phyloP scores from a whole-genome alignment of 2,797 vertebrate species.

The Enteromius argenteus region DNA sequence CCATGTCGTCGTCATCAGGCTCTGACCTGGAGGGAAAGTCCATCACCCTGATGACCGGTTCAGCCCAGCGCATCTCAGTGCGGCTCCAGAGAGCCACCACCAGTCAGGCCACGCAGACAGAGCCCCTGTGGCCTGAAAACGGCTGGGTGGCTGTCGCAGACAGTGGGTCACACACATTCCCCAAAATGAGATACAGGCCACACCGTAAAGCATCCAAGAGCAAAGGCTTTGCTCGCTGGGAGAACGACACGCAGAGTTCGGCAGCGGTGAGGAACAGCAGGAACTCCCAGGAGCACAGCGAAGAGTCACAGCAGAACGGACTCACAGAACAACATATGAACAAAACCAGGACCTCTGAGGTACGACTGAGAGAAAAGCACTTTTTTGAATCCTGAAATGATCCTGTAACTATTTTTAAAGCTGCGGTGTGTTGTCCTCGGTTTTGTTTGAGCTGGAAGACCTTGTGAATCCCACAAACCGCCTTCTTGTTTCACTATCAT shows the following conservation, averaged over 20 bases:
- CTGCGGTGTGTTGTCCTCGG: neutral
- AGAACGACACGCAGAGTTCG: slow-evolving; percentile 81
- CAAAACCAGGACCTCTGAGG: slow-evolving; percentile 78
- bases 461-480: slow-evolving; percentile 27
- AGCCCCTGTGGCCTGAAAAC: slow-evolving; percentile 88
- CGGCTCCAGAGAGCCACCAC: slow-evolving; percentile 90
- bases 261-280: slow-evolving; percentile 54
- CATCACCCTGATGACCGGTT: slow-evolving; percentile 93
- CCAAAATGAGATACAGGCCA: slow-evolving; percentile 93
- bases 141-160: slow-evolving; percentile 80
- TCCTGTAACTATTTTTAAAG: neutral
- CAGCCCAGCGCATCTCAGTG: slow-evolving; percentile 93
- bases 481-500: slow-evolving; percentile 20
- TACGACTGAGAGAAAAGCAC: slow-evolving; percentile 58
- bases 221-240: slow-evolving; percentile 92
- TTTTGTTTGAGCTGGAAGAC: neutral
- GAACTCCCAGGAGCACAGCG: slow-evolving; percentile 68
- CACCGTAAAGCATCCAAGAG: slow-evolving; percentile 87
- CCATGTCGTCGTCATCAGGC: slow-evolving; percentile 71
- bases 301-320: slow-evolving; percentile 63
- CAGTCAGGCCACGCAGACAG: slow-evolving; percentile 94
- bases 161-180: slow-evolving; percentile 92
- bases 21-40: slow-evolving; percentile 83
- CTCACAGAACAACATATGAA: slow-evolving; percentile 66
- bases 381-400: neutral